Base-by-base conservation (phyloP, 2,797 vertebrate genomes). In the Centroberyx gerrardi region DNA sequence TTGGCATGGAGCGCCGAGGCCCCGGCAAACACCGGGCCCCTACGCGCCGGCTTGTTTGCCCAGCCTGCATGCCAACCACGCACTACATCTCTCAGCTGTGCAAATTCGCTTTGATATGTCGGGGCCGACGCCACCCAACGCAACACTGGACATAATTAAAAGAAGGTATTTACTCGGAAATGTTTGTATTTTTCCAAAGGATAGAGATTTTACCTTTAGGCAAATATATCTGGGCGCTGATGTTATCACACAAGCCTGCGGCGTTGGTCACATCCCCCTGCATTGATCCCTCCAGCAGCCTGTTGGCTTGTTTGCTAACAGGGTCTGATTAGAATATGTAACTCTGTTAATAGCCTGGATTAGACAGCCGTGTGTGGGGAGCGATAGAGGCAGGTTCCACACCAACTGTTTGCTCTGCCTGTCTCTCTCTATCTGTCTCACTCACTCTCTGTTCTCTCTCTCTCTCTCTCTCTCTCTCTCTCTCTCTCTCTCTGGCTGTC, bases 91-190 rank as follows among this genome's bases (percentile, higher is more conserved):
- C 67, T 91, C 88, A 72, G 82, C 92, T 92, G 90, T 87, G 88
- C 76, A 90, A 93, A 93, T 82, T 76, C 78, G 65, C 76, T 88
- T 69, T 61, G 77, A 89, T 88, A 70, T 67, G 42, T 22, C 61
- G 46, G 18, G 40, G 15, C 49, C n/a, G 10, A 42, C 12, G 64
- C 82, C 73, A 71, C 74, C 74, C 80, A 76, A 80, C 46, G 84
- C 91, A 87, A 90, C 90, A 77, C 7, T 80, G 85, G 75, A 66
- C 81, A 77, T 88, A 89, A 95, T 92, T 93, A 92, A 92, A 92
- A 90, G 70, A 76, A 83, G 78, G 82, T 82, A 80, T 92, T 90
- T 87, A 83, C 86, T 78, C 48, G 38, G 78, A 78, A 88, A 86
- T 87, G 10, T 18, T 33, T 28, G 36, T 44, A 6, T 22, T 29